These are phyloP conservation scores for Hirundo rustica DNA, from an alignment of 2,797 vertebrate genomes.

Conservation along the genomic window DNA sequence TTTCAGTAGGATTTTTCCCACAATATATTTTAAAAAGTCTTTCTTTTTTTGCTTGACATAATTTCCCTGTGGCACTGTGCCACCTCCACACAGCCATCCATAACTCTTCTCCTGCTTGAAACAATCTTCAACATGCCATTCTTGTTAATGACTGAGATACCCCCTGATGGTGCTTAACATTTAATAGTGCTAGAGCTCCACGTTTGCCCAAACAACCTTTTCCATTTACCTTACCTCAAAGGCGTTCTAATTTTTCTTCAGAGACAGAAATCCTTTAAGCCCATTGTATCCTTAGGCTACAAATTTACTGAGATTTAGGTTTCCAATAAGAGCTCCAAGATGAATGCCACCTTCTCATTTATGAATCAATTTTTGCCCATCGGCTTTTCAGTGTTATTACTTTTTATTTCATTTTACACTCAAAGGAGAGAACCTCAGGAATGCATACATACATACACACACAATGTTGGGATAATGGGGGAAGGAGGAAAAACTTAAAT, in stretches of 20 bases:
- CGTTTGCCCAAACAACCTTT: slow-evolving; percentile 92
- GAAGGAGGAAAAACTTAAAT: neutral
- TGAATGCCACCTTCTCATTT: slow-evolving; percentile 95
- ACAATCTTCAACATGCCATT: slow-evolving; percentile 82
- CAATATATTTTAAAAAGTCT: slow-evolving; percentile 69
- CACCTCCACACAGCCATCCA: slow-evolving; percentile 73
- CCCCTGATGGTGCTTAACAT: slow-evolving; percentile 92
- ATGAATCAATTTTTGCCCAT: slow-evolving; percentile 94
- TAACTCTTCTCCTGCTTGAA: slow-evolving; percentile 80
- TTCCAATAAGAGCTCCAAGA: slow-evolving; percentile 93
- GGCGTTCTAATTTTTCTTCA: slow-evolving; percentile 96
- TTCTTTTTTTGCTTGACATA: slow-evolving; percentile 75
- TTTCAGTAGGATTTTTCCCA: slow-evolving; percentile 33
- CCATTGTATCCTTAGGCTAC: slow-evolving; percentile 95
- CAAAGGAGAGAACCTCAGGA: slow-evolving; percentile 65
- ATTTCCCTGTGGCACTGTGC: slow-evolving; percentile 76
- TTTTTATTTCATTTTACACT: slow-evolving; percentile 82
- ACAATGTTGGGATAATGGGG: neutral
- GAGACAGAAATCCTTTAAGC: slow-evolving; percentile 99
- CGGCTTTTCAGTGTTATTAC: slow-evolving; percentile 86
- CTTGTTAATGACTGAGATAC: slow-evolving; percentile 88
- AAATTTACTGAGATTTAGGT: slow-evolving; percentile 97
- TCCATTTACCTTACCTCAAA: slow-evolving; percentile 95
- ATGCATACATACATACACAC: neutral
- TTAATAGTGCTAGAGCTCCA: slow-evolving; percentile 86